Base-by-base conservation (phyloP, 2,888 invertebrate genomes). In the Agriopis leucophaearia region DNA sequence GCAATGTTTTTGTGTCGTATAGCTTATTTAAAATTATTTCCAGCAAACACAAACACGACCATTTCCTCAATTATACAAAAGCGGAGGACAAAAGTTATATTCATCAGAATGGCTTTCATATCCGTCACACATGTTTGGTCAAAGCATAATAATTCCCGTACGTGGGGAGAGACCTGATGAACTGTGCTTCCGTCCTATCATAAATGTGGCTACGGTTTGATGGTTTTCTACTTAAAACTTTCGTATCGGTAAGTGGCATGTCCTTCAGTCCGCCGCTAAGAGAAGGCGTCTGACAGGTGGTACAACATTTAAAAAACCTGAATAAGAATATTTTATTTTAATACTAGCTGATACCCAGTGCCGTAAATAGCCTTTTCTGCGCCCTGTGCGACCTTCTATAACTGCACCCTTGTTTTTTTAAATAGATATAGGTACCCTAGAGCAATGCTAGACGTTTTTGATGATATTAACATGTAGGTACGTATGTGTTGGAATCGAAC, bases 161-260 rank as follows among this genome's bases (percentile, higher is more conserved):
- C 69, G 73, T 72, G 74, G 86, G 86, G 86, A 81, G 82, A 72
- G 60, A 77, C 42, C 74, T 80, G 76, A 80, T 88, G 80, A 77
- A 79, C 79, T 82, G 85, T 80, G 72, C 66, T 76, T 88, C 88
- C 88, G 83, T 62, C 65, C 45, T 38, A 55, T 27, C 52, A 48
- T 42, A 38, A 16, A 52, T 10, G 15, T 16, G 15, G 36, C 9
- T 42, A 55, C 42, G 54, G 54, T 40, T 54, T 27, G 7, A 8
- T 51, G 35, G 35, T 6, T 51, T 51, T 51, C 9, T 2, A 50
- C 27, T 50, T 35, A 27, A 50, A 50, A 42, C 10, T 5, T 10
- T 12, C 10, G 12, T 42, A 42, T 10, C 13, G 42, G 12, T 42
- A 12, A 42, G 18, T 50, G 15, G 16, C 8, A 27, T 4, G 9